phyloP scores from a whole-genome alignment of 2,113 vertebrate species.

The Hippoglossus stenolepis region DNA sequence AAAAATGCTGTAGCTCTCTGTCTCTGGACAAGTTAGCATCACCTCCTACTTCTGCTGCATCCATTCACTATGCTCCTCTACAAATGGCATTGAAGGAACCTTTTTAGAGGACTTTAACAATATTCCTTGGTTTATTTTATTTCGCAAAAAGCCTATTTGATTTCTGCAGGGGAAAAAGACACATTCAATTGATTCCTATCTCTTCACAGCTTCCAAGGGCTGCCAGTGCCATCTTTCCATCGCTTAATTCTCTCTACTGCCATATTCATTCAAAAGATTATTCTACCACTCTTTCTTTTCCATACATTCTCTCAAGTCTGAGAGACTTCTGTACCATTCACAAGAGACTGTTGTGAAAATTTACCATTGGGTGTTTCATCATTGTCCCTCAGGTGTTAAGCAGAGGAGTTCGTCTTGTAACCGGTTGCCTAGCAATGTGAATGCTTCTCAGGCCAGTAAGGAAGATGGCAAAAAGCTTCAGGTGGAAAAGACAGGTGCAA shows the following conservation, averaged over 20 bases:
- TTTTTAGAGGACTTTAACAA: not conserved
- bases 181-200: conserved; percentile 11
- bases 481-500: conserved; percentile 89
- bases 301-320: conserved; percentile 14
- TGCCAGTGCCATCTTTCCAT: conserved; percentile 11
- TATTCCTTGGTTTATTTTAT: conserved; percentile 1
- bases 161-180: not conserved
- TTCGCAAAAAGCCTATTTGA: conserved; percentile 19
- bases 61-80: conserved; percentile 1
- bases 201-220: conserved; percentile 50
- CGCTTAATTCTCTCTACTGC: conserved; percentile 22
- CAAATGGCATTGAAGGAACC: conserved; percentile 11
- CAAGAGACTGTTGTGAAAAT: conserved; percentile 22
- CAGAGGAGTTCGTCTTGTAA: conserved; percentile 90
- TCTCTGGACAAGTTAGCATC: conserved; percentile 39
- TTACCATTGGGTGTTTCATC: conserved; percentile 72
- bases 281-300: conserved; percentile 12
- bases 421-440: conserved; percentile 89
- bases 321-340: conserved; percentile 5
- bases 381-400: conserved; percentile 87
- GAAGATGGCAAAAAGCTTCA: conserved; percentile 84
- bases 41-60: conserved; percentile 15
- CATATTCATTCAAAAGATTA: conserved; percentile 19
- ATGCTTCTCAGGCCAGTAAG: conserved; percentile 84
- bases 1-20: conserved; percentile 28